Evolutionary conservation across 2,888 invertebrate species (phyloP).

Genomic region (Acronicta psi): DNA sequence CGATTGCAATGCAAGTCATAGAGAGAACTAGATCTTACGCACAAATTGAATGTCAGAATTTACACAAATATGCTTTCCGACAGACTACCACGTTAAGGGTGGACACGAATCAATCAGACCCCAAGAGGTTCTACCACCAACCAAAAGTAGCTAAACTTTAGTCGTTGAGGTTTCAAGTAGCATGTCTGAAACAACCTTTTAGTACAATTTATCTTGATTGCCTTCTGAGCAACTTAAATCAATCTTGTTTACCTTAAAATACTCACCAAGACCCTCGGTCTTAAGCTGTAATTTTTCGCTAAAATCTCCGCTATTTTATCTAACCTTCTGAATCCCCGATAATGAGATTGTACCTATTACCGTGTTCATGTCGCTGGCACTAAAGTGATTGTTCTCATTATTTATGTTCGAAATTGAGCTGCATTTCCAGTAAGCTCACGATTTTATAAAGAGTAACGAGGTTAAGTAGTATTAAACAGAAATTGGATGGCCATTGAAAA

Average conservation of each 20-base stretch:
- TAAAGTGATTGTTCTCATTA: conserved; percentile 46
- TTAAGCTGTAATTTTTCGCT: conserved; percentile 43
- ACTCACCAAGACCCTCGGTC: conserved; percentile 27
- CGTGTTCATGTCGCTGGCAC: conserved; percentile 38
- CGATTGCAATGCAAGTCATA: too few species aligned
- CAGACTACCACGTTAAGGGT: too few species aligned
- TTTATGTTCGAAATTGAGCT: conserved; percentile 37
- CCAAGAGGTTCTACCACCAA: too few species aligned
- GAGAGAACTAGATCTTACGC: too few species aligned
- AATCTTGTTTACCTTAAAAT: conserved; percentile 33
- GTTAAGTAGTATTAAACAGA: conserved; percentile 1
- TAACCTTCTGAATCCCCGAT: conserved; percentile 46
- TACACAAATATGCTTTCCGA: too few species aligned
- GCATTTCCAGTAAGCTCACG: conserved; percentile 19
- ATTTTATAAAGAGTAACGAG: conserved; percentile 20
- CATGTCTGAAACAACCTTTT: too few species aligned
- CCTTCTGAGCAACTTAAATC: too few species aligned
- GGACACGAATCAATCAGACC: too few species aligned
- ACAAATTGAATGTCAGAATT: too few species aligned
- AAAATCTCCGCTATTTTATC: conserved; percentile 45
- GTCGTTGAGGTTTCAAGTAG: too few species aligned
- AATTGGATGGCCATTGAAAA: not conserved
- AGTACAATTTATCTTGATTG: too few species aligned
- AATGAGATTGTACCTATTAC: conserved; percentile 49
- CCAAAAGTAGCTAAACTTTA: too few species aligned